These are phyloP conservation scores for Mythimna vitellina DNA, from an alignment of 2,888 invertebrate species.

Conservation along the genomic window DNA sequence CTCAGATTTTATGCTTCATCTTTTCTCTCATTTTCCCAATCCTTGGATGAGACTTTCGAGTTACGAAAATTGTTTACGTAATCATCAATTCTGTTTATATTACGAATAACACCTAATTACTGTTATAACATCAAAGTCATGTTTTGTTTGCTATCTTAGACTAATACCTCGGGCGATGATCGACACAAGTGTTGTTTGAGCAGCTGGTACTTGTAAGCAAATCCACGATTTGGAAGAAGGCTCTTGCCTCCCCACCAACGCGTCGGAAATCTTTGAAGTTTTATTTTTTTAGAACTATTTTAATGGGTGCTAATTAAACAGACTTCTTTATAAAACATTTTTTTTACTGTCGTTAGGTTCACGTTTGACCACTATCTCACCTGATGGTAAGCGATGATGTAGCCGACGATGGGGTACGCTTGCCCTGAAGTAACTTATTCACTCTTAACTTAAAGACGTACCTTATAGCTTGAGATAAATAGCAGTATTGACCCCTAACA, in stretches of 20 bases:
- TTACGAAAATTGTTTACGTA: neutral
- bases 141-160: slow-evolving; percentile 14
- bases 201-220: slow-evolving; percentile 32
- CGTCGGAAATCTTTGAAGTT: neutral
- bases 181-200: neutral
- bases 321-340: no score
- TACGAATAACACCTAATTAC: neutral
- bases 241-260: neutral
- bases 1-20: no score
- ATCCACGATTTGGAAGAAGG: neutral
- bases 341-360: no score
- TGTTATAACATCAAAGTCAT: slow-evolving; percentile 22
- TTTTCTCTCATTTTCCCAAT: neutral
- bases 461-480: no score
- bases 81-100: neutral
- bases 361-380: no score
- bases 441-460: no score
- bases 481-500: no score
- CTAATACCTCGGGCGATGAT: neutral
- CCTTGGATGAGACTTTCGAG: neutral
- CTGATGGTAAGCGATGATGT: no score
- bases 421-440: no score
- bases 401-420: no score
- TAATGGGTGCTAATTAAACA: neutral
- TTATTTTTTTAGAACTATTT: neutral